Percentiles rank a stretch among this genome's conserved stretches.
Conservation (phyloP, 1,140 invertebrate species). For the Brachionus paranguensis region DNA sequence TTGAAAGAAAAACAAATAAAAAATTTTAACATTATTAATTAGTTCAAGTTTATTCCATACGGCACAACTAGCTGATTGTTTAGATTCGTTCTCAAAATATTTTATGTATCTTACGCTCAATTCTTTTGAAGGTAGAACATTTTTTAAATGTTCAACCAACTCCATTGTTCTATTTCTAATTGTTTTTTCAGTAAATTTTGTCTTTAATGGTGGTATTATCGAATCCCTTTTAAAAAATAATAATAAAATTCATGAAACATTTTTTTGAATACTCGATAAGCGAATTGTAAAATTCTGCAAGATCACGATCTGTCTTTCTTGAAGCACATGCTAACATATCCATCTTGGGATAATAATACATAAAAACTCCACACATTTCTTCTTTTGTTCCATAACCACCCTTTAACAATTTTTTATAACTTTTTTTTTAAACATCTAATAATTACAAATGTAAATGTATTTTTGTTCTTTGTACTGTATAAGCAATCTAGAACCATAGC, state of each 20-base stretch:
- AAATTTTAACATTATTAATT: not conserved
- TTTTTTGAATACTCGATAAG: not conserved
- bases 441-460: constrained; percentile 26
- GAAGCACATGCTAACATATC: not conserved
- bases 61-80: not conserved
- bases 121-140: not conserved
- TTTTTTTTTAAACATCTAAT: not conserved
- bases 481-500: constrained; percentile 9
- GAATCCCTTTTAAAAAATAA: not conserved
- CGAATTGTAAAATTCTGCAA: not conserved
- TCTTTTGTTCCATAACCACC: constrained; percentile 3
- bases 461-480: not conserved
- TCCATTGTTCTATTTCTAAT: not conserved
- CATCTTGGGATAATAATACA: constrained; percentile 36
- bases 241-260: not conserved
- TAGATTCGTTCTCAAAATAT: not conserved
- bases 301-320: not conserved
- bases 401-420: not conserved
- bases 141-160: not conserved
- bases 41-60: not conserved
- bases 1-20: not conserved
- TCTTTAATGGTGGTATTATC: not conserved
- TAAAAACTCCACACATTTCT: constrained; percentile 33
- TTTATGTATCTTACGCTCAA: not conserved
- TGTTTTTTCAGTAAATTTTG: not conserved